Evolutionary conservation across 2,888 invertebrate genomes (phyloP).

Genomic region (Rhagophthalmus giganteus): DNA sequence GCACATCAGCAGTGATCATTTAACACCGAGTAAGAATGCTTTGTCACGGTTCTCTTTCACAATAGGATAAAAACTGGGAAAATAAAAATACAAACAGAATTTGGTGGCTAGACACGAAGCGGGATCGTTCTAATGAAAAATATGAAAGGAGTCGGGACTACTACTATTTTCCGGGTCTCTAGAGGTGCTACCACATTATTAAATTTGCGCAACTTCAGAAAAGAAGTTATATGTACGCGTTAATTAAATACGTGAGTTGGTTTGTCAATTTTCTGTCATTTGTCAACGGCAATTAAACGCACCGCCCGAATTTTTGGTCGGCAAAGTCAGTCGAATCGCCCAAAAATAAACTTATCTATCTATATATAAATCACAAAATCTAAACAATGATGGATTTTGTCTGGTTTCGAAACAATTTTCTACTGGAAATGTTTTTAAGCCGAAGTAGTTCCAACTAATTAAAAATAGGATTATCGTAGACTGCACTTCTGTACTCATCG

Average conservation of each 20-base stretch:
- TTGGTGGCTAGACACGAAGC: constrained; percentile 7
- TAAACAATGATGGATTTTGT: too few relatives aligned
- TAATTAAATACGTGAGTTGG: constrained; percentile 30
- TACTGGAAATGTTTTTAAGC: too few relatives aligned
- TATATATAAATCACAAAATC: too few relatives aligned
- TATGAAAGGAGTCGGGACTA: constrained; percentile 10
- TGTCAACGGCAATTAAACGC: constrained; percentile 22
- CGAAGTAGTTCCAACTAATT: too few relatives aligned
- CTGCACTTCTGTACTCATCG: too few relatives aligned
- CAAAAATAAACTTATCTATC: too few relatives aligned
- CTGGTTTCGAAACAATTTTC: too few relatives aligned
- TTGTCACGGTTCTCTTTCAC: constrained; percentile 41
- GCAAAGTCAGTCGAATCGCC: not conserved
- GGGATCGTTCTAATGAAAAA: constrained; percentile 12
- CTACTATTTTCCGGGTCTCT: constrained; percentile 5
- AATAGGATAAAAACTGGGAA: constrained; percentile 18
- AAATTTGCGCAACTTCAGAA: constrained; percentile 18
- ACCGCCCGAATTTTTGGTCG: too few relatives aligned
- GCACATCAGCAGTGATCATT: constrained; percentile 45
- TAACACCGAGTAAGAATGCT: constrained; percentile 46
- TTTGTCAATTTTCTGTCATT: constrained; percentile 22
- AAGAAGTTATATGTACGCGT: constrained; percentile 18
- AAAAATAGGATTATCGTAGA: too few relatives aligned
- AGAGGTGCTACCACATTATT: constrained; percentile 19
- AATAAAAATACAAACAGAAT: constrained; percentile 17